phyloP scores from a whole-genome alignment of 2,888 invertebrate species.

The Ligdia adustata region DNA sequence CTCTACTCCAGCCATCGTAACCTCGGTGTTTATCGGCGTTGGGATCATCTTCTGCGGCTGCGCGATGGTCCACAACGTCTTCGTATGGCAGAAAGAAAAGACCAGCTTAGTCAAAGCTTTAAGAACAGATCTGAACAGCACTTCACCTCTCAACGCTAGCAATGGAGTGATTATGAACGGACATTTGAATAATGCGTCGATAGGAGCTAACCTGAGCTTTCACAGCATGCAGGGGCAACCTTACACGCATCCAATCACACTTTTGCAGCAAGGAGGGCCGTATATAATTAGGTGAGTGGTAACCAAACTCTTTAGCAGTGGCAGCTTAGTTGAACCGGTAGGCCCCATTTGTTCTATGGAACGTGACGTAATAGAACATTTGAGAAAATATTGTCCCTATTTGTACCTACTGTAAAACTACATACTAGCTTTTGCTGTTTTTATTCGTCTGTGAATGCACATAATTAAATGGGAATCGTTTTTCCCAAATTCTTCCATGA shows the following conservation, averaged over 20 bases:
- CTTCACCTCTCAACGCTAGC: slow-evolving; percentile 58
- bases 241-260: slow-evolving; percentile 74
- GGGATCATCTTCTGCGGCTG: slow-evolving; percentile 96
- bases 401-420: too few species aligned
- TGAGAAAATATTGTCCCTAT: too few species aligned
- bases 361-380: too few species aligned
- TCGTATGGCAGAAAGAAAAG: slow-evolving; percentile 96
- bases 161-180: slow-evolving; percentile 72
- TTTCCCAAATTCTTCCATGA: too few species aligned
- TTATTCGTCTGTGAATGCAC: too few species aligned
- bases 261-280: slow-evolving; percentile 81
- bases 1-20: slow-evolving; percentile 95
- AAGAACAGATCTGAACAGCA: slow-evolving; percentile 58
- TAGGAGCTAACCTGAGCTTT: slow-evolving; percentile 67
- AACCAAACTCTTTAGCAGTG: too few species aligned
- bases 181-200: slow-evolving; percentile 69
- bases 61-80: slow-evolving; percentile 97
- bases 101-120: slow-evolving; percentile 90
- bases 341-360: too few species aligned
- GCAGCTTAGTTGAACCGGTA: too few species aligned
- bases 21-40: slow-evolving; percentile 93
- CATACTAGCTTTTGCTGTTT: too few species aligned
- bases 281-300: slow-evolving; percentile 79
- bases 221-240: slow-evolving; percentile 68
- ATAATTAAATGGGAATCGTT: too few species aligned